Evolutionary conservation across 1,140 invertebrate genomes (phyloP).

Genomic region (Drosophila burlai): DNA sequence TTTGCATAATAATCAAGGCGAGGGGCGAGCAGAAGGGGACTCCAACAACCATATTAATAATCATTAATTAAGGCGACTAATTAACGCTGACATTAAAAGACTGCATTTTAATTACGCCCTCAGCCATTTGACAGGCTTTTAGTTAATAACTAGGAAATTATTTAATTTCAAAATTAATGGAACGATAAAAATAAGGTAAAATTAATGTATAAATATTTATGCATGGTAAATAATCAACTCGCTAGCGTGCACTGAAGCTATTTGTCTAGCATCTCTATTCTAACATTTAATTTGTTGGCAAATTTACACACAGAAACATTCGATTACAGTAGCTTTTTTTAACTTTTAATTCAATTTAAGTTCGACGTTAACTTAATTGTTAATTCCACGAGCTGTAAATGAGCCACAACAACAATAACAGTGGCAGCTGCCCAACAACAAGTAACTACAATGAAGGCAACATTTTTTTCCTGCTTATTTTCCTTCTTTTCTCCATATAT

Average conservation of each 20-base stretch:
- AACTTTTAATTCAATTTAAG: slow-evolving; percentile 79
- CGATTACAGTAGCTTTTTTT: slow-evolving; percentile 60
- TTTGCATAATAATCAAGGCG: slow-evolving; percentile 78
- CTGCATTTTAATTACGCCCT: slow-evolving; percentile 74
- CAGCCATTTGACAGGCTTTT: slow-evolving; percentile 26
- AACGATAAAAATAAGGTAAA: neutral
- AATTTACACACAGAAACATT: slow-evolving; percentile 50
- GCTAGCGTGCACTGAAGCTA: too few species aligned
- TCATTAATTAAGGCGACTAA: slow-evolving; percentile 82
- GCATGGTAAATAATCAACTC: slow-evolving; percentile 3
- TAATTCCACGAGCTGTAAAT: slow-evolving; percentile 62
- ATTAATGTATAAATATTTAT: neutral
- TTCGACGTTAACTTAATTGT: slow-evolving; percentile 64
- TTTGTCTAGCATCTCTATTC: slow-evolving; percentile 62
- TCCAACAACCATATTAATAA: slow-evolving; percentile 81
- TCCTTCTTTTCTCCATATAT: slow-evolving; percentile 33
- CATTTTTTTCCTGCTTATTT: slow-evolving; percentile 36
- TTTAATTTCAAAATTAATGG: neutral
- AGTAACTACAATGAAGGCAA: slow-evolving; percentile 19
- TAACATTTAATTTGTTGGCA: slow-evolving; percentile 63
- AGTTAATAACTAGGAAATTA: slow-evolving; percentile 9
- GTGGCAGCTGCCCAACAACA: slow-evolving; percentile 18
- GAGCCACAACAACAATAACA: slow-evolving; percentile 23
- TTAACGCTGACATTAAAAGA: slow-evolving; percentile 82
- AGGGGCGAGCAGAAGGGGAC: neutral